These are phyloP conservation scores for Apamea monoglypha DNA, from an alignment of 2,888 invertebrate species.

Conservation along the genomic window DNA sequence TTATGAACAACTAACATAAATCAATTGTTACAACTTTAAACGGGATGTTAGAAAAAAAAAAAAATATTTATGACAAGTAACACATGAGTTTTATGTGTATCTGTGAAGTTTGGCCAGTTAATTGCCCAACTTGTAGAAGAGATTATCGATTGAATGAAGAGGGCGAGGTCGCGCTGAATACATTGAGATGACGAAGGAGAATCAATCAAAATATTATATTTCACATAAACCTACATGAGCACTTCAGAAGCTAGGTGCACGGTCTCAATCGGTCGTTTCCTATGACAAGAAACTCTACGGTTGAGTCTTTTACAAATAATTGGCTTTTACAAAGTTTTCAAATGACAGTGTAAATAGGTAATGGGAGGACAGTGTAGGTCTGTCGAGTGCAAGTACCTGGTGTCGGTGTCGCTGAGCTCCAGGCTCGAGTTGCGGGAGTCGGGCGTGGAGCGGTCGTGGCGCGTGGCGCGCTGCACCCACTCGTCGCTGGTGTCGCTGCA, in stretches of 20 bases:
- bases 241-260: too few relatives aligned
- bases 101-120: not conserved
- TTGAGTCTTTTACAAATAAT: too few relatives aligned
- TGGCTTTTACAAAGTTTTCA: too few relatives aligned
- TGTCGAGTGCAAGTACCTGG: conserved; percentile 23
- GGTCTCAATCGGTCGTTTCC: too few relatives aligned
- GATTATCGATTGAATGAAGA: too few relatives aligned
- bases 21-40: not conserved
- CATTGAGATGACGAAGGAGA: not conserved
- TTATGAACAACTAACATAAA: too few relatives aligned
- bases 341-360: too few relatives aligned
- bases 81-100: not conserved
- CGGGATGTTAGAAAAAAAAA: not conserved
- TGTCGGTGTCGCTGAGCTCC: conserved; percentile 70
- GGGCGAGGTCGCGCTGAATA: not conserved
- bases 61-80: not conserved
- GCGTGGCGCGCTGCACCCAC: conserved; percentile 76
- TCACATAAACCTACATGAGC: too few relatives aligned
- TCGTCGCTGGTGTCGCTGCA: conserved; percentile 79
- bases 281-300: too few relatives aligned
- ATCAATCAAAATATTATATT: too few relatives aligned
- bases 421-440: conserved; percentile 64
- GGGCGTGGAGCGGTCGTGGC: conserved; percentile 38
- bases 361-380: too few relatives aligned
- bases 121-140: not conserved